Evolutionary conservation across 64 coral and sea anemone genomes (phyloP).

Genomic region (Dendrophyllia cribrosa): DNA sequence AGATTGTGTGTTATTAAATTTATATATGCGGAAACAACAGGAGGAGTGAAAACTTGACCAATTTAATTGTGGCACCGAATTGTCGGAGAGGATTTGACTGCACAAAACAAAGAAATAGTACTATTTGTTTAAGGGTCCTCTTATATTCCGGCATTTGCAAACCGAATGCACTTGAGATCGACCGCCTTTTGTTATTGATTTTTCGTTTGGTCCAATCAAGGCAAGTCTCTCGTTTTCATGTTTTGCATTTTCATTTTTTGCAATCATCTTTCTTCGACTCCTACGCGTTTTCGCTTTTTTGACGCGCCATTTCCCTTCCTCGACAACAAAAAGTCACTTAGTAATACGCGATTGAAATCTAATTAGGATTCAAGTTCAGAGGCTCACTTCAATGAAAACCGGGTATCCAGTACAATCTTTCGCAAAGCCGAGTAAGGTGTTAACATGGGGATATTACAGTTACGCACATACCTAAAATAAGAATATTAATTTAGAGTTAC

Average conservation of each 20-base stretch:
- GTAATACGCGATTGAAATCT: neutral
- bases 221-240: conserved; percentile 26
- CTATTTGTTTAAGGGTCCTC: conserved; percentile 40
- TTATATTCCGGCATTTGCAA: conserved; percentile 37
- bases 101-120: neutral
- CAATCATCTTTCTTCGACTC: neutral
- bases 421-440: neutral
- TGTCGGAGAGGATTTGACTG: conserved; percentile 11
- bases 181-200: conserved; percentile 13
- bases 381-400: neutral
- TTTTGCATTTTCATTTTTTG: conserved; percentile 25
- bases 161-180: conserved; percentile 18
- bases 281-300: conserved; percentile 4
- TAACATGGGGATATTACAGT: conserved; percentile 12
- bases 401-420: neutral
- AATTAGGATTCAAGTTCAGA: neutral
- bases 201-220: neutral
- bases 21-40: conserved; percentile 25
- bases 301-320: conserved; percentile 16
- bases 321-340: neutral
- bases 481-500: conserved; percentile 28
- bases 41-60: neutral
- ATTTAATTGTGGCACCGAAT: conserved; percentile 43
- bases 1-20: conserved; percentile 7
- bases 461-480: neutral